A percentile compares a stretch with the other conserved stretches of the same genome.
phyloP scores from a whole-genome alignment of 2,888 invertebrate genomes.

The Cyrtodaria siliqua region DNA sequence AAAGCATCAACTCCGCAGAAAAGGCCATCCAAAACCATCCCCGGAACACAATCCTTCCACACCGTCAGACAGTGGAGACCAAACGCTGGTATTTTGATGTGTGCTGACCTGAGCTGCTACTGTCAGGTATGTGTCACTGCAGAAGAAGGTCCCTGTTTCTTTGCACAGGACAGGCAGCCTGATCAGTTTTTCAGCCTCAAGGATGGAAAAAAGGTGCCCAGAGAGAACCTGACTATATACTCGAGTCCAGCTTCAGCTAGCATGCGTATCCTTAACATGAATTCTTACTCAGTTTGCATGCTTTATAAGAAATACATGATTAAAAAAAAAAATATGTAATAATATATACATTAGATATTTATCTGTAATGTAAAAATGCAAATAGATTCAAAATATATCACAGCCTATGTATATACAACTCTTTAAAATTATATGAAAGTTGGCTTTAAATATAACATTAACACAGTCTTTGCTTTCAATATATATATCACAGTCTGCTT shows the following conservation, averaged over 20 bases:
- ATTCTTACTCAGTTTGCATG: neutral
- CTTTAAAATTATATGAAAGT: neutral
- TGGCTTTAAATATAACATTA: neutral
- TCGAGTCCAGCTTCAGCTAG: neutral
- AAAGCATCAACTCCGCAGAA: slow-evolving; percentile 11
- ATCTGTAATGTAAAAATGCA: neutral
- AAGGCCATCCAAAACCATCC: neutral
- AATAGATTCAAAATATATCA: neutral
- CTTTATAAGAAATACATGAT: neutral
- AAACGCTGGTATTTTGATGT: slow-evolving; percentile 10
- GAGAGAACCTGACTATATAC: neutral
- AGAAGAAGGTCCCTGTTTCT: slow-evolving; percentile 34
- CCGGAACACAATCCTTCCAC: slow-evolving; percentile 24
- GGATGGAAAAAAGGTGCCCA: slow-evolving; percentile 11
- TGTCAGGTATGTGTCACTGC: slow-evolving; percentile 24
- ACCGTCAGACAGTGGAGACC: neutral
- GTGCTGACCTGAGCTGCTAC: slow-evolving; percentile 36
- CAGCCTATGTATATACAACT: neutral
- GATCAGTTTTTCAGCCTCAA: neutral
- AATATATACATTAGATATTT: too few species aligned
- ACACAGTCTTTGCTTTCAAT: neutral
- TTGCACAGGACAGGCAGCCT: slow-evolving; percentile 4
- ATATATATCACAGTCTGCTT: neutral
- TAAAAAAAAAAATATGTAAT: neutral
- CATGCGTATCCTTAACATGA: slow-evolving; percentile 2